These are phyloP conservation scores for Phenganax stokvisi DNA, from an alignment of 92 coral and sea anemone genomes.

Conservation along the genomic window DNA sequence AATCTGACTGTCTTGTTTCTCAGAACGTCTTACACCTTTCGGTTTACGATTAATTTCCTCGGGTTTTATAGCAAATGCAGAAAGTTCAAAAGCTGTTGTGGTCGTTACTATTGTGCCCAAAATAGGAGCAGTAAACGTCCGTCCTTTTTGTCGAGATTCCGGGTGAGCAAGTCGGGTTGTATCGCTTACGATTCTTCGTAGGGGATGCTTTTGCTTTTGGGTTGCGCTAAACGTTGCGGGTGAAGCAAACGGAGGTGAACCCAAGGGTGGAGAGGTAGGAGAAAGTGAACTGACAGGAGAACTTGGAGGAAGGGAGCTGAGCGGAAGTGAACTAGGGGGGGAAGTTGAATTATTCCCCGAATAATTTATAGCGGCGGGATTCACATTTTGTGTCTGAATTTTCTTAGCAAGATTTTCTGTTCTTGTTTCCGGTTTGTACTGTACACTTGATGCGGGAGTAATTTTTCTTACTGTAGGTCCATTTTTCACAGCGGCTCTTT, in stretches of 20 bases:
- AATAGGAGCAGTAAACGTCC: constrained; percentile 35
- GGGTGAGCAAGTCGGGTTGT: constrained; percentile 7
- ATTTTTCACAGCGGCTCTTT: constrained; percentile 24
- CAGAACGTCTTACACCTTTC: constrained; percentile 27
- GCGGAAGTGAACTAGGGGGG: constrained; percentile 1
- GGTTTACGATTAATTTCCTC: constrained; percentile 17
- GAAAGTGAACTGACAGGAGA: neutral
- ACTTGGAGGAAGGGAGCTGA: constrained; percentile 8
- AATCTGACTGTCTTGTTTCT: constrained; percentile 38
- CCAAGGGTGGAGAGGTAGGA: neutral
- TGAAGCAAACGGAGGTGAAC: neutral
- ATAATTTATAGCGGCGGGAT: too few relatives aligned
- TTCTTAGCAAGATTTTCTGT: neutral
- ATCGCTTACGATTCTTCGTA: constrained; percentile 36
- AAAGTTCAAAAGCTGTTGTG: constrained; percentile 22
- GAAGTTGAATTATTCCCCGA: too few relatives aligned
- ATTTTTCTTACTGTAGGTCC: constrained; percentile 47
- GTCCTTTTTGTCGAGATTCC: constrained; percentile 24
- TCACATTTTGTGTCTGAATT: neutral
- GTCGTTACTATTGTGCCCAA: constrained; percentile 33
- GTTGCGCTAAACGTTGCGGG: neutral
- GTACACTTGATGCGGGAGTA: constrained; percentile 50
- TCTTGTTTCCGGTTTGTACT: constrained; percentile 16
- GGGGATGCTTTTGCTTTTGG: constrained; percentile 1
- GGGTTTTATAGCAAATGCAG: constrained; percentile 33